Evolutionary conservation across 1,140 invertebrate genomes (phyloP), one percentile per base, ranked within the genome.

Genomic region (Drosophila kanapiae): DNA sequence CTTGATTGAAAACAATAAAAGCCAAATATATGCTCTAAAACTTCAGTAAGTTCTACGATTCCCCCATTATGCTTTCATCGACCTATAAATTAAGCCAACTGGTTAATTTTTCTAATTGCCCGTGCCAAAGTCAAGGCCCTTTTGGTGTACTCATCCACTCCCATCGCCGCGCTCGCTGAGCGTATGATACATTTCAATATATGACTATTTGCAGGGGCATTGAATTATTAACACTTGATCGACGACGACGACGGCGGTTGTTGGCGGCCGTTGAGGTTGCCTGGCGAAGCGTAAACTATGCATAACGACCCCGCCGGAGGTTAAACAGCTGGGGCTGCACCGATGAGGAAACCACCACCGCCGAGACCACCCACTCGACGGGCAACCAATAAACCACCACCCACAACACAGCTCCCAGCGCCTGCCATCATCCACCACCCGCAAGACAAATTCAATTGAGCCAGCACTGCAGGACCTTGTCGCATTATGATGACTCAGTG

Each of bases 211-310:
- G 60, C 82, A 43, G 63, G 68, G 43, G 67, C 80, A 83, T 83
- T 80, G 82, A 74, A 90, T 88, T 85, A 88, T 85, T 88, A 81
- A 85, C 87, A 85, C 74, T 75, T 88, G 85, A 91, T 88, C 86
- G 78, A 74, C 53, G 53, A 54, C 48, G 42, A 11, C 51, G 54
- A 80, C 54, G 58, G 69, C 63, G 67, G 38, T 68, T 70, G 67
- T 56, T 70, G 67, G 71, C 75, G 60, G 70, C 60, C 53, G 65
- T 82, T 58, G 69, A 58, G 56, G 74, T 79, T 84, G 85, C 71
- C 70, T 72, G 82, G 67, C 67, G 75, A 88, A 90, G 85, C 85
- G 86, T 85, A 33, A 88, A 90, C 75, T 81, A 79, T 79, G 64
- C 69, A 83, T 77, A 64, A 69, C 78, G 59, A 76, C 61, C 61